Conservation (phyloP, 2,113 vertebrate genomes). For the Channa argus region DNA sequence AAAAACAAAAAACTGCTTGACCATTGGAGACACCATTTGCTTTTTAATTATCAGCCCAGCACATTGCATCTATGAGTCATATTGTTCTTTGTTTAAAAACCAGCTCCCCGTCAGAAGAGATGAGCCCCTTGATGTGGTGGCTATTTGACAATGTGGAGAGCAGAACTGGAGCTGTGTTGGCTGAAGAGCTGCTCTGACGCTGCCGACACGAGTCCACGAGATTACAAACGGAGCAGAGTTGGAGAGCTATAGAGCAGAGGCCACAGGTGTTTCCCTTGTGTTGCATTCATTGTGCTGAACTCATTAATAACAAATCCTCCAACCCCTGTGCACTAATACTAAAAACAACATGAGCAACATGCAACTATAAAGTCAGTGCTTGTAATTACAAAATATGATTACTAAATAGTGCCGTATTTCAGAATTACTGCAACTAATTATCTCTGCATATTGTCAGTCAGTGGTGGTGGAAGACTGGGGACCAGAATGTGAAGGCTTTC, state of each 20-base stretch:
- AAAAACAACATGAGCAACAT: conserved; percentile 21
- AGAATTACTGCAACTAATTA: conserved; percentile 52
- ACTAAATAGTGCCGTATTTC: conserved; percentile 30
- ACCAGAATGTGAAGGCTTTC: conserved; percentile 1
- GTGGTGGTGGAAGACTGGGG: conserved; percentile 17
- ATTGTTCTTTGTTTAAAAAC: conserved; percentile 33
- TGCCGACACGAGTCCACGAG: conserved; percentile 15
- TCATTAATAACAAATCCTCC: conserved; percentile 50
- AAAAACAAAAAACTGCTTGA: too few relatives aligned
- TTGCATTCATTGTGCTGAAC: conserved; percentile 41
- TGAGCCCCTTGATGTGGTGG: conserved; percentile 21
- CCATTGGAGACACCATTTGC: conserved; percentile 6
- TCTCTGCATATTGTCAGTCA: conserved; percentile 37
- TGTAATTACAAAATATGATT: conserved; percentile 47
- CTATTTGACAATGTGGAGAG: conserved; percentile 37
- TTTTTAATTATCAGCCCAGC: conserved; percentile 19
- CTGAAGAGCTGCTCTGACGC: conserved; percentile 32
- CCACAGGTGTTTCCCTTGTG: conserved; percentile 63
- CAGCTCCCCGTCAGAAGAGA: conserved; percentile 16
- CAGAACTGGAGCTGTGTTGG: conserved; percentile 26
- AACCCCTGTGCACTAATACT: conserved; percentile 4
- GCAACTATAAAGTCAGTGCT: conserved; percentile 20
- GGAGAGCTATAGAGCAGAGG: conserved; percentile 34
- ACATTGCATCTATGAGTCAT: conserved; percentile 38
- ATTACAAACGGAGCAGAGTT: conserved; percentile 6